These are phyloP conservation scores for Dryococelus australis DNA, from an alignment of 2,888 invertebrate species.

Conservation along the genomic window DNA sequence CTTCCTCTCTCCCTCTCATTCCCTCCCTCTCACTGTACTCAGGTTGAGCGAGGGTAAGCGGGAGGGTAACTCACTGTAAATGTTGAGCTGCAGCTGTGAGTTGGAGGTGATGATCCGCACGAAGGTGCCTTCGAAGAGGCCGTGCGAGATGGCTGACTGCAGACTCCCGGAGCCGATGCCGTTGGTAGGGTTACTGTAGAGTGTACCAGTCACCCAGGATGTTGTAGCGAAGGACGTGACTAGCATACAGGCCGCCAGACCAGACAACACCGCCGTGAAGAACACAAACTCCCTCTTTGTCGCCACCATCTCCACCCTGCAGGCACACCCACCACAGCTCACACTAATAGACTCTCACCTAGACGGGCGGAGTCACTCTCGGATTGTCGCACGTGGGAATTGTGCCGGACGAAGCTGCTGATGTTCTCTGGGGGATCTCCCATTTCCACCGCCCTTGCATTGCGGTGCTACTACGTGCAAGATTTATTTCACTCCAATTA, in stretches of 20 bases:
- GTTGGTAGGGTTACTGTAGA: background rate
- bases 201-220: constrained; percentile 33
- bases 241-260: constrained; percentile 35
- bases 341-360: too few relatives aligned
- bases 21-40: too few relatives aligned
- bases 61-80: background rate
- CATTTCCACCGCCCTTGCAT: too few relatives aligned
- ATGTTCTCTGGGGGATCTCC: too few relatives aligned
- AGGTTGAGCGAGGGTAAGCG: background rate
- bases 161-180: background rate
- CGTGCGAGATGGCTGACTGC: background rate
- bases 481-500: too few relatives aligned
- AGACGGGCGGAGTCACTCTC: background rate
- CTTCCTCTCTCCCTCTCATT: too few relatives aligned
- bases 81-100: background rate
- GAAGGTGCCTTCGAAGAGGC: background rate
- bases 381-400: too few relatives aligned
- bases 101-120: background rate
- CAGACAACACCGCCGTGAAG: constrained; percentile 37
- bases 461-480: too few relatives aligned
- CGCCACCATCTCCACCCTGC: constrained; percentile 37
- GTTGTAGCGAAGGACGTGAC: constrained; percentile 39
- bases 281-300: constrained; percentile 35
- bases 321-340: background rate
- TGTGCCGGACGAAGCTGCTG: too few relatives aligned